Conservation (phyloP, 1,140 invertebrate species). For the Nasonia longicornis region DNA sequence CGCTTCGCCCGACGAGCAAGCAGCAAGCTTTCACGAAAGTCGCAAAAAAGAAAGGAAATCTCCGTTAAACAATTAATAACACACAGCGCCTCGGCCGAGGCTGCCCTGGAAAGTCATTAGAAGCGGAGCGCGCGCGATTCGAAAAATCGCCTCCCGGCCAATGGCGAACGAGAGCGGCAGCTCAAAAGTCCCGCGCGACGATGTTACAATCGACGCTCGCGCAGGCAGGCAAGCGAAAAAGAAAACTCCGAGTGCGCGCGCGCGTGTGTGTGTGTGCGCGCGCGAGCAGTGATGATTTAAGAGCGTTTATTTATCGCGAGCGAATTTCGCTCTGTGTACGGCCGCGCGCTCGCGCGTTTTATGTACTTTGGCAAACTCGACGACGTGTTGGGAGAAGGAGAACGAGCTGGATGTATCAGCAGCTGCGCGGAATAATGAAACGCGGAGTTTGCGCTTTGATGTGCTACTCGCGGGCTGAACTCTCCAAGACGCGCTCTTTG, state of each 20-base stretch:
- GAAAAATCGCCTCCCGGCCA: background rate
- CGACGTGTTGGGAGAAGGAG: background rate
- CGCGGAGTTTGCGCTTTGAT: constrained; percentile 28
- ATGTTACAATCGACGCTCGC: background rate
- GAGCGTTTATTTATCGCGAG: constrained; percentile 38
- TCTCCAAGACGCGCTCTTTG: constrained; percentile 11
- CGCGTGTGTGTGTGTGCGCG: background rate
- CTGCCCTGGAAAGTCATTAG: constrained; percentile 42
- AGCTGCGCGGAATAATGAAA: constrained; percentile 15
- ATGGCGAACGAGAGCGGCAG: background rate
- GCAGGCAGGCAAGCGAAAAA: background rate
- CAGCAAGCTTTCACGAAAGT: background rate
- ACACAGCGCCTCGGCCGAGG: background rate
- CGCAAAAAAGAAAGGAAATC: background rate
- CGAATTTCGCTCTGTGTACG: constrained; percentile 24
- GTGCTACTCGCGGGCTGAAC: background rate
- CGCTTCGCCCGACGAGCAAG: background rate
- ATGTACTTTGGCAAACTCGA: constrained; percentile 33
- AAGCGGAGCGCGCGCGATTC: constrained; percentile 11
- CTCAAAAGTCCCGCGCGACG: constrained; percentile 17
- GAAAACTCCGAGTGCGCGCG: background rate
- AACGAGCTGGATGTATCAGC: constrained; percentile 1
- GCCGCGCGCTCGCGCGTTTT: constrained; percentile 16
- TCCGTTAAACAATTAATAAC: background rate
- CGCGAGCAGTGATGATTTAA: constrained; percentile 34